Evolutionary conservation across 1,140 invertebrate species (phyloP), one percentile per base, ranked within the genome.

Genomic region (Propsilocerus akamusi): DNA sequence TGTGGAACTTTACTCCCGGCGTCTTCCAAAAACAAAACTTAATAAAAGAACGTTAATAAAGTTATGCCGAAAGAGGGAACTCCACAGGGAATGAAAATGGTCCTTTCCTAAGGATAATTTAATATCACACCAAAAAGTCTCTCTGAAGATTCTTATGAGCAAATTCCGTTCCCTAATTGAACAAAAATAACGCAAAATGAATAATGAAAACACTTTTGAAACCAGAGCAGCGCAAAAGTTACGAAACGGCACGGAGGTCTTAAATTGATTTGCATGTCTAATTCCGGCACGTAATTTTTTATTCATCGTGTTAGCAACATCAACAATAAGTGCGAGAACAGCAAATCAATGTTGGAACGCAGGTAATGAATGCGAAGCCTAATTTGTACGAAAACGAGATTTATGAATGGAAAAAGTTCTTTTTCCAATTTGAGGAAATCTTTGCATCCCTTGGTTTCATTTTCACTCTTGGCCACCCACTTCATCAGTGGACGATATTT

Each of bases 201-300:
- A 17, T 41, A 41, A 41, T 41, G 34, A 41, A 41, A 41, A 41
- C 10, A 20, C 34, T 41, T 30, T 30, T 30, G 7, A 41, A 41
- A 41, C 8, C 34, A 41, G 8, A 41, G 34, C 14, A 30, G 14
- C 3, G 11, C 14, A 3, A 30, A 30, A 30, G 14, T 8, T 30
- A 12, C 7, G 28, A 41, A 7, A 20, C 14, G 17, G 34, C 22
- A 41, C 22, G 34, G 28, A 11, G 34, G 12, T 20, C 5, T 20
- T 41, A 41, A 41, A 20, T 41, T 41, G 34, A 41, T 41, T 41
- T 41, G 34, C 34, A 41, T 41, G 34, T 41, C 34, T 41, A 41
- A 41, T 41, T 41, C 22, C 17, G 8, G 34, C 34, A 41, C 34
- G 34, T 41, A 41, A 14, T 20, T 41, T 41, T 41, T 41, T 20